Conservation (phyloP, 2,797 vertebrate species). For the Falco cherrug region DNA sequence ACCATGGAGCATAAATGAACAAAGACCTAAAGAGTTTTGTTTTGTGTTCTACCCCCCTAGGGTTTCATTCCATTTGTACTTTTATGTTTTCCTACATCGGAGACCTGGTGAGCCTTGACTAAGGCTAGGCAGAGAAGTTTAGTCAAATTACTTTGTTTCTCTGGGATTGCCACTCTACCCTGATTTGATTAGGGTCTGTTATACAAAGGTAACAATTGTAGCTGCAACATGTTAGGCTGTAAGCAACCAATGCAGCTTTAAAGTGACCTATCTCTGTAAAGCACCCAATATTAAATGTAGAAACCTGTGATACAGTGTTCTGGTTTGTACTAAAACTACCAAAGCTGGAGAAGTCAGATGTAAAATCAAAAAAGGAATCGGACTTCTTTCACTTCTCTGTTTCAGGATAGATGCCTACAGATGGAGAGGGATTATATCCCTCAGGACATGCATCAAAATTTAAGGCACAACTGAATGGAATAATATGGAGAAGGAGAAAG, state of each 20-base stretch:
- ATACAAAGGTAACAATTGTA: not conserved
- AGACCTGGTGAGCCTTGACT: not conserved
- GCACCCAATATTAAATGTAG: not conserved
- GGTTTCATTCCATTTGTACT: not conserved
- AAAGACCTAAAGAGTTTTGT: not conserved
- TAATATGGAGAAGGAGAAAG: not conserved
- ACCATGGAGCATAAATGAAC: not conserved
- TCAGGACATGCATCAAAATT: not conserved
- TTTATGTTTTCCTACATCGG: constrained; percentile 47
- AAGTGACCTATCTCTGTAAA: not conserved
- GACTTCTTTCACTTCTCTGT: not conserved
- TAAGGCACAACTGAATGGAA: not conserved
- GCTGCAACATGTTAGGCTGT: not conserved
- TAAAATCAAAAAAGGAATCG: not conserved
- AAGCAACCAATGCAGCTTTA: not conserved
- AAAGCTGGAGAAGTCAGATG: not conserved
- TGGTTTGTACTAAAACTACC: not conserved
- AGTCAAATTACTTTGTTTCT: not conserved
- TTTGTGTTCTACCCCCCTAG: not conserved
- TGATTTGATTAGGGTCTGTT: not conserved
- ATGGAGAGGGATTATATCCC: not conserved
- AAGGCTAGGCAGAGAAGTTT: not conserved
- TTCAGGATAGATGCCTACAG: not conserved
- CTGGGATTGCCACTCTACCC: not conserved
- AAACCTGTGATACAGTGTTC: not conserved